phyloP scores from a whole-genome alignment of 2,797 vertebrate genomes.

The Periophthalmus magnuspinnatus region DNA sequence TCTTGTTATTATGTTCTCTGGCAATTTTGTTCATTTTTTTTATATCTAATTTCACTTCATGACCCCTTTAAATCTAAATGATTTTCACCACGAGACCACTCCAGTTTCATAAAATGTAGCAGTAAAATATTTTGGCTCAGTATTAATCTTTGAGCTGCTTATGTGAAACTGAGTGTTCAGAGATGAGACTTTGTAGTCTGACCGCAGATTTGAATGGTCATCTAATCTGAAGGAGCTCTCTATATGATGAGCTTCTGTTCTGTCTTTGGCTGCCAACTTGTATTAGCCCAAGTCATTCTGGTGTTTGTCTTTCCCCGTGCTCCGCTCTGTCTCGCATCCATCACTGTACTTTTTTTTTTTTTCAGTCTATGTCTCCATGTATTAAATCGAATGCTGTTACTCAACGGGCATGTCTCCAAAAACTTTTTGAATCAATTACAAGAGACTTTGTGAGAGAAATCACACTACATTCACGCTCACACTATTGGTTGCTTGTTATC shows the following conservation, averaged over 20 bases:
- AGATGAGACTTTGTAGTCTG: constrained; percentile 26
- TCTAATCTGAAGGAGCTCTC: constrained; percentile 45
- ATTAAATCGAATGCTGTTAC: constrained; percentile 2
- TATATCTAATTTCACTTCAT: not conserved
- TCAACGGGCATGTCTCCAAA: constrained; percentile 10
- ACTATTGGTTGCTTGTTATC: not conserved
- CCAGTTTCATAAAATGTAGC: not conserved
- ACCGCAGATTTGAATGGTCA: constrained; percentile 29
- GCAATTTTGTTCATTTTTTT: not conserved
- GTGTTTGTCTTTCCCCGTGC: constrained; percentile 12
- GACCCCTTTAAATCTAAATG: constrained; percentile 1
- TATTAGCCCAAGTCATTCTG: constrained; percentile 38
- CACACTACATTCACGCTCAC: constrained; percentile 6
- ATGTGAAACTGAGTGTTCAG: constrained; percentile 7
- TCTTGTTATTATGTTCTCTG: not conserved
- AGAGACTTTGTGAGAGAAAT: constrained; percentile 8
- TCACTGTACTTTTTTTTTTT: constrained; percentile 31
- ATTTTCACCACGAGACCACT: not conserved
- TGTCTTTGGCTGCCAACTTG: constrained; percentile 41
- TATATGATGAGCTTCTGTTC: constrained; percentile 45
- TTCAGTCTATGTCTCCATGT: constrained; percentile 8
- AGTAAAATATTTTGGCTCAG: not conserved
- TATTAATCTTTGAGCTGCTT: constrained; percentile 17
- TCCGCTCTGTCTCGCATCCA: constrained; percentile 38
- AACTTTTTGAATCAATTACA: constrained; percentile 47